phyloP scores from a whole-genome alignment of 2,888 invertebrate species.

The Plutella xylostella region DNA sequence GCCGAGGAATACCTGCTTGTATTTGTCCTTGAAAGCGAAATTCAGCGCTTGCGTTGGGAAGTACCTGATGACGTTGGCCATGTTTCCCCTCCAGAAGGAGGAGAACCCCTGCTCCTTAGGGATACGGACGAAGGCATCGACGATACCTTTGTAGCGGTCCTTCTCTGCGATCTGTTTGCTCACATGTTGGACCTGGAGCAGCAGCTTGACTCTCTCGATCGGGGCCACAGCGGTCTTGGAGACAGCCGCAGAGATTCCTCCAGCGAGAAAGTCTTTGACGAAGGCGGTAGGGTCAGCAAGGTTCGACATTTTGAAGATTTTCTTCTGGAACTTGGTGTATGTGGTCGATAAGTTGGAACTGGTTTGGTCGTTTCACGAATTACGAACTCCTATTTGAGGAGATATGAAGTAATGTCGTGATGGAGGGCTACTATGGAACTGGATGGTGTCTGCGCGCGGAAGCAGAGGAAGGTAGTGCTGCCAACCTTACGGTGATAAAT shows the following conservation, averaged over 20 bases:
- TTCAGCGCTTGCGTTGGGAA: constrained; percentile 95
- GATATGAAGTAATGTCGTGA: constrained; percentile 64
- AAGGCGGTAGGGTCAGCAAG: constrained; percentile 84
- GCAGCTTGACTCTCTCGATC: constrained; percentile 93
- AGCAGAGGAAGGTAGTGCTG: constrained; percentile 61
- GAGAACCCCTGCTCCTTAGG: constrained; percentile 87
- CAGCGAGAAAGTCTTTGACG: constrained; percentile 90
- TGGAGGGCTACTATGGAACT: constrained; percentile 64
- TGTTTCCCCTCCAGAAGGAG: constrained; percentile 93
- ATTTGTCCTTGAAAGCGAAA: constrained; percentile 95
- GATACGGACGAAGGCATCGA: constrained; percentile 87
- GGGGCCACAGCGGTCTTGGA: constrained; percentile 96
- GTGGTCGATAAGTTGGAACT: constrained; percentile 33
- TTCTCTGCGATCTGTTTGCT: constrained; percentile 89
- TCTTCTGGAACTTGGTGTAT: not conserved
- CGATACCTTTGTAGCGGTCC: constrained; percentile 91
- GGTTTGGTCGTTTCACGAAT: constrained; percentile 62
- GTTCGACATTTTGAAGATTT: constrained; percentile 65
- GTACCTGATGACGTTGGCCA: constrained; percentile 94
- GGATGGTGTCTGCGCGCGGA: constrained; percentile 68
- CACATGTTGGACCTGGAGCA: constrained; percentile 94
- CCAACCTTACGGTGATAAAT: constrained; percentile 50
- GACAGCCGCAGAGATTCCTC: constrained; percentile 92
- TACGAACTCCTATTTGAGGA: constrained; percentile 65
- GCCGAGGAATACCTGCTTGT: constrained; percentile 86